Base-by-base conservation (phyloP, 1,140 invertebrate genomes). In the Chironomus striatipennis region DNA sequence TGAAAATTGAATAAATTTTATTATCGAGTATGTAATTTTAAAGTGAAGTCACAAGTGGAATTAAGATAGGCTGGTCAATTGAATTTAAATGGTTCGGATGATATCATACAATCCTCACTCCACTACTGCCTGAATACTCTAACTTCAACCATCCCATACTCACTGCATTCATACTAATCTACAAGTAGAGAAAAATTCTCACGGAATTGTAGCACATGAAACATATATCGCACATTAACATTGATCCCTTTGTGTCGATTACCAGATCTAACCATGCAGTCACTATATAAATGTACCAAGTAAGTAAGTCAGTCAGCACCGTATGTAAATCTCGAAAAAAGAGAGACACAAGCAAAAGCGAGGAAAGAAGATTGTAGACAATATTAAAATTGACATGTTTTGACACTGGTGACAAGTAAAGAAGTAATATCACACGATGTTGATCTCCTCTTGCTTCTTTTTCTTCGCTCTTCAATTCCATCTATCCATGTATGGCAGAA, bases 331-430 rank as follows among this genome's bases (percentile, higher is more conserved):
- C 65, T 70, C 18, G 7, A 34, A 34, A 34, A 34, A 34, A 34
- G 24, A 34, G 24, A 34, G 24, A 34, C 24, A 34, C 24, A 34
- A 34, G 24, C 24, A 5, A 34, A 34, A 34, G 1, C 24, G 24
- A 34, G 24, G 24, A 34, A 34, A 34, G 24, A 34, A 34, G 24
- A 34, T 34, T 34, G 24, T 34, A 70, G 65, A 57, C 47, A 5
- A 57, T 57, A 57, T 57, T 70, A 70, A 70, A 70, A 70, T 70
- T 70, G 65, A 70, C 65, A 70, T 70, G 65, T 70, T 70, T 70
- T 70, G 65, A 70, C 65, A 70, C 65, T 70, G 47, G 65, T 70
- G 65, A 70, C 65, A 70, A 70, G 65, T 21, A 20, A 8, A 70
- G 17, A 70, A 70, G 65, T 12, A 20, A 20, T 70, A 70, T 70